Evolutionary conservation across 2,888 invertebrate species (phyloP).

Genomic region (Drosophila robusta): DNA sequence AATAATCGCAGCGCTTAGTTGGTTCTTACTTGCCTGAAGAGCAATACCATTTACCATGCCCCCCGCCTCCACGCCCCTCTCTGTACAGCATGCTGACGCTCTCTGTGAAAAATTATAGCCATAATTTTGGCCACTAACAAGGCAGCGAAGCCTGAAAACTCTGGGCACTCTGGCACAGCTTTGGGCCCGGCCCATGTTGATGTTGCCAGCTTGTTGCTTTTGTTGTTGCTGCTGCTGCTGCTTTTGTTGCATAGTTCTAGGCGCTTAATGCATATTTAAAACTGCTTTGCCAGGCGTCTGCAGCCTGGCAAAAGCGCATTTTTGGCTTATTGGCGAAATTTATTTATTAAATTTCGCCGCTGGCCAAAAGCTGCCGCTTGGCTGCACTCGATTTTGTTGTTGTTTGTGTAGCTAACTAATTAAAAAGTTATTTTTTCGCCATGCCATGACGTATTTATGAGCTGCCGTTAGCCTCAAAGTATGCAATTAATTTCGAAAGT

Average conservation of each 20-base stretch:
- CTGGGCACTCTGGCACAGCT: conserved; percentile 18
- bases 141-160: conserved; percentile 40
- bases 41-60: conserved; percentile 8
- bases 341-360: conserved; percentile 71
- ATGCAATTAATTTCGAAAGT: conserved; percentile 67
- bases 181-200: conserved; percentile 15
- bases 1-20: conserved; percentile 36
- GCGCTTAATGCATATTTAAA: conserved; percentile 73
- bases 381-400: conserved; percentile 36
- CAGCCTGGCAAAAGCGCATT: conserved; percentile 52
- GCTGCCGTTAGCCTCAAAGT: conserved; percentile 57
- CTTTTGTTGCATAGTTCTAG: conserved; percentile 53
- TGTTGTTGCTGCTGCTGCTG: conserved; percentile 23
- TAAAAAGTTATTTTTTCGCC: conserved; percentile 63
- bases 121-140: conserved; percentile 73
- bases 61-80: not conserved
- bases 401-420: conserved; percentile 68
- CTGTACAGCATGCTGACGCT: conserved; percentile 18
- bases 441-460: conserved; percentile 44
- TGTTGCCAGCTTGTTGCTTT: conserved; percentile 50
- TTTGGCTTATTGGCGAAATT: conserved; percentile 76
- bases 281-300: conserved; percentile 51
- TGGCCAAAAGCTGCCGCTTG: conserved; percentile 43
- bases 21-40: not conserved
- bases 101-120: conserved; percentile 71